Percentiles rank a stretch among this genome's conserved stretches.
Conservation (phyloP, 2,797 vertebrate genomes). For the Megaceryle alcyon region DNA sequence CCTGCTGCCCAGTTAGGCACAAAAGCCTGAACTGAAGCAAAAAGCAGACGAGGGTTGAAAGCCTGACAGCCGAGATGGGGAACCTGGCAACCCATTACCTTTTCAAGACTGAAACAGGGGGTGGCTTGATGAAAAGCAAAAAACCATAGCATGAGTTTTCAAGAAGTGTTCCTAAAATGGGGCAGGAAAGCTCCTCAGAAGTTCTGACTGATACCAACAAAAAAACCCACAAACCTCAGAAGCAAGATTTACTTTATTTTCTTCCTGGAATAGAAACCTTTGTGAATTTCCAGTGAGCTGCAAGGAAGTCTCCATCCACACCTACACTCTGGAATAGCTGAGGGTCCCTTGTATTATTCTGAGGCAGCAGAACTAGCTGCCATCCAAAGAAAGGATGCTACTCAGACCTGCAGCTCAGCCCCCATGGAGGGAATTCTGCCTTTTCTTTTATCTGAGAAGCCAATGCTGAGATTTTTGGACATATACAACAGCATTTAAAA, state of each 20-base stretch:
- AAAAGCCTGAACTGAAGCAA: background rate
- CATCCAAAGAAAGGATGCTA: background rate
- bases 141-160: background rate
- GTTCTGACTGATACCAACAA: background rate
- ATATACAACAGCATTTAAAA: background rate
- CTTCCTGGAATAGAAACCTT: background rate
- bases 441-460: background rate
- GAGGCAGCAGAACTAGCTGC: background rate
- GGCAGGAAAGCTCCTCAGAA: background rate
- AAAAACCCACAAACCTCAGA: background rate
- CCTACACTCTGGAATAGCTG: background rate
- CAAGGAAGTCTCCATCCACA: background rate
- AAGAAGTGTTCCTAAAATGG: background rate
- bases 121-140: background rate
- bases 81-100: background rate
- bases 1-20: background rate
- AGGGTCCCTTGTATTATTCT: background rate
- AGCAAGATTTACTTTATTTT: background rate
- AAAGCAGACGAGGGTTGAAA: background rate
- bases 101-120: background rate
- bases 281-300: background rate
- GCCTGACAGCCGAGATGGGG: background rate
- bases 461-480: background rate
- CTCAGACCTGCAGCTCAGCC: background rate
- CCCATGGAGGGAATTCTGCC: background rate